Evolutionary conservation across 1,140 invertebrate genomes (phyloP).

Genomic region (Drosophila pseudoananassae): DNA sequence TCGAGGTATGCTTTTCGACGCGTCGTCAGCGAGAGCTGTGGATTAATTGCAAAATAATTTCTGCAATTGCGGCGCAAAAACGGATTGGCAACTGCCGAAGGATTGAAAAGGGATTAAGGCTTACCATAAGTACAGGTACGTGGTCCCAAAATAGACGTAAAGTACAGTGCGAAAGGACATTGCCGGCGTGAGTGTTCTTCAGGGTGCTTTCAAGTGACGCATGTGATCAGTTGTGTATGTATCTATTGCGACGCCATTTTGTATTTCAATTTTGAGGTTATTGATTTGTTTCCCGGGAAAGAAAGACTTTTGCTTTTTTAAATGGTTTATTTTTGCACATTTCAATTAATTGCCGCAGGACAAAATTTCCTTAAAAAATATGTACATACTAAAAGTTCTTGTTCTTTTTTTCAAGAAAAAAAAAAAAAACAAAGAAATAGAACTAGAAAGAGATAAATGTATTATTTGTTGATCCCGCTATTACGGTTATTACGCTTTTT

Average conservation of each 20-base stretch:
- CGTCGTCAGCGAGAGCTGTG: conserved; percentile 44
- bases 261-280: conserved; percentile 62
- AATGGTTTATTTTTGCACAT: neutral
- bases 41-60: conserved; percentile 28
- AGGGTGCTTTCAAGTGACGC: conserved; percentile 54
- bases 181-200: conserved; percentile 6
- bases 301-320: neutral
- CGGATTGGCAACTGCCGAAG: neutral
- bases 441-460: neutral
- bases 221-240: conserved; percentile 69
- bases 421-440: neutral
- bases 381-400: neutral
- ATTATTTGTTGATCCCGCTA: neutral
- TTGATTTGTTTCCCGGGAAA: conserved; percentile 23
- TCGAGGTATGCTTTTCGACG: conserved; percentile 55
- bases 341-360: too few species aligned
- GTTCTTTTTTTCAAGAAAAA: neutral
- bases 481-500: neutral
- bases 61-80: neutral
- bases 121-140: conserved; percentile 9
- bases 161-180: conserved; percentile 2
- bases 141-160: neutral
- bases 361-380: neutral
- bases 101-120: neutral
- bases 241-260: conserved; percentile 67